Conservation (phyloP, 2,797 vertebrate species). For the Decapterus maruadsi region DNA sequence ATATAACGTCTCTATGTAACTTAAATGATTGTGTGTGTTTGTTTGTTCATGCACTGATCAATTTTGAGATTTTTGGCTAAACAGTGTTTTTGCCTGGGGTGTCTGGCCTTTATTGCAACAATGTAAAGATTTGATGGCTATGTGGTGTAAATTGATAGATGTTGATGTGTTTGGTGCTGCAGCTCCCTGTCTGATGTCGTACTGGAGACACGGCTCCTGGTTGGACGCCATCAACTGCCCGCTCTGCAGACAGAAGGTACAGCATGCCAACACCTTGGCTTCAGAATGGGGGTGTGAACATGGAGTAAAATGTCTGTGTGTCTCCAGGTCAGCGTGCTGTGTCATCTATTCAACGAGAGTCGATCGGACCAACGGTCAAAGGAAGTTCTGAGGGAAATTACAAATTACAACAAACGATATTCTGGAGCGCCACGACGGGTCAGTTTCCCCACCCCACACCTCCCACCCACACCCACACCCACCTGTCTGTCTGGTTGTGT, state of each 20-base stretch:
- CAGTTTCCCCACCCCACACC: too few relatives aligned
- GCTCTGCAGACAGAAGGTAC: conserved; percentile 91
- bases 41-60: too few relatives aligned
- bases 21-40: too few relatives aligned
- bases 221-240: conserved; percentile 89
- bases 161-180: conserved; percentile 32
- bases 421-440: conserved; percentile 87
- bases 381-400: conserved; percentile 82
- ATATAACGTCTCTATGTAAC: too few relatives aligned
- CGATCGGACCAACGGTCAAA: conserved; percentile 80
- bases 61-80: too few relatives aligned
- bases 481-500: background rate
- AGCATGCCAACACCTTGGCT: background rate
- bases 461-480: too few relatives aligned
- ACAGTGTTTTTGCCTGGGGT: too few relatives aligned
- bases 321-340: conserved; percentile 85
- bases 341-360: conserved; percentile 83
- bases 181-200: conserved; percentile 89
- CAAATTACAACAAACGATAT: conserved; percentile 89
- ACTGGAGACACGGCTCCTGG: conserved; percentile 89
- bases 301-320: background rate
- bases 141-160: background rate
- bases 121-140: background rate
- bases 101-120: too few relatives aligned
- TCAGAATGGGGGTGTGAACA: background rate